Evolutionary conservation across 1,140 invertebrate genomes (phyloP).

Genomic region (Acromyrmex heyeri): DNA sequence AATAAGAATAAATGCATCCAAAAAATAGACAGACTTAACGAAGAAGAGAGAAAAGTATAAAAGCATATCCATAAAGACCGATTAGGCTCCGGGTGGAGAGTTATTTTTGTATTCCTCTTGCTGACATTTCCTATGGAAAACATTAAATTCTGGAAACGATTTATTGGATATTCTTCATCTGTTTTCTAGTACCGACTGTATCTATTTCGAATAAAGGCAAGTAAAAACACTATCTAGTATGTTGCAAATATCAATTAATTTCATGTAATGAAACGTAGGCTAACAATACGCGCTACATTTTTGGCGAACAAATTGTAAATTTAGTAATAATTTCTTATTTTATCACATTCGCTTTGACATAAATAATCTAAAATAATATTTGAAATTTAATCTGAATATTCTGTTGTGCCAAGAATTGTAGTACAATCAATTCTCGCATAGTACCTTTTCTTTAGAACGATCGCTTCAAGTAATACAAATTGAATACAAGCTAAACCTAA

Average conservation of each 20-base stretch:
- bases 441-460: conserved; percentile 4
- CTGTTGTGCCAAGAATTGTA: not conserved
- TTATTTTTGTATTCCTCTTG: conserved; percentile 59
- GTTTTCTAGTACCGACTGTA: conserved; percentile 39
- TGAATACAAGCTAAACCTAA: conserved; percentile 72
- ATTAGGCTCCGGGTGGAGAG: conserved; percentile 81
- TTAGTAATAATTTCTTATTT: conserved; percentile 35
- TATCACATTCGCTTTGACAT: conserved; percentile 35
- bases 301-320: conserved; percentile 23
- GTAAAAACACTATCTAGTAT: conserved; percentile 29
- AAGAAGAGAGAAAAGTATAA: conserved; percentile 67
- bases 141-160: conserved; percentile 20
- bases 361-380: conserved; percentile 51
- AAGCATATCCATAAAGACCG: conserved; percentile 69
- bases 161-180: conserved; percentile 33
- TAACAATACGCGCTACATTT: conserved; percentile 34
- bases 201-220: conserved; percentile 31
- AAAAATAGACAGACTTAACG: conserved; percentile 67
- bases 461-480: conserved; percentile 50
- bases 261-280: not conserved
- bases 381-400: conserved; percentile 34
- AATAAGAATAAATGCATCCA: conserved; percentile 64
- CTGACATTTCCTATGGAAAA: conserved; percentile 42
- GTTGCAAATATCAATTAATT: conserved; percentile 17
- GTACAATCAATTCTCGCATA: conserved; percentile 31